These are phyloP conservation scores for Drosophila santomea DNA, from an alignment of 1,140 invertebrate genomes.

Conservation along the genomic window DNA sequence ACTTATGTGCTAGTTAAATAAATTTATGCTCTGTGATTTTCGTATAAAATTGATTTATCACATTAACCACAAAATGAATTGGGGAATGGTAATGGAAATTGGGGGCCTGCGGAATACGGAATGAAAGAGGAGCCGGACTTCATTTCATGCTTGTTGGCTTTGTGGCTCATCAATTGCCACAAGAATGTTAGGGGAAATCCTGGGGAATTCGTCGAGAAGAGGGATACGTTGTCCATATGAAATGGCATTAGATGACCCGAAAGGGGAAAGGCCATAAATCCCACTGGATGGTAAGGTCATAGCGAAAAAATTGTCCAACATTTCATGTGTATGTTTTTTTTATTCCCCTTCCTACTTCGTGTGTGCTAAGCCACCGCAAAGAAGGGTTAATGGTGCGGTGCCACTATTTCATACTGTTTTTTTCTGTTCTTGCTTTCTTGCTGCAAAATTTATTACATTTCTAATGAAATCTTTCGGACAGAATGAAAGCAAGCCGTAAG, in stretches of 20 bases:
- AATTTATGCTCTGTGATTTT: slow-evolving; percentile 83
- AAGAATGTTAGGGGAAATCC: slow-evolving; percentile 11
- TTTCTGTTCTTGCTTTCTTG: slow-evolving; percentile 8
- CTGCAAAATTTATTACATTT: slow-evolving; percentile 72
- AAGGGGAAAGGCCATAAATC: slow-evolving; percentile 67
- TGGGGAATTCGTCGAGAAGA: slow-evolving; percentile 21
- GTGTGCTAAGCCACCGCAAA: slow-evolving; percentile 69
- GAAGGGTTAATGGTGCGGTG: slow-evolving; percentile 77
- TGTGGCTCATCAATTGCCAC: slow-evolving; percentile 77
- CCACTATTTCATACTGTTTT: slow-evolving; percentile 3
- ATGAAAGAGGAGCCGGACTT: slow-evolving; percentile 54
- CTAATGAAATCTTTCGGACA: slow-evolving; percentile 64
- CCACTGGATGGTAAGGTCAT: slow-evolving; percentile 57
- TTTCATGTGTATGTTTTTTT: slow-evolving; percentile 32
- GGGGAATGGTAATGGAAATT: slow-evolving; percentile 38
- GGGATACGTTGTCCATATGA: slow-evolving; percentile 51
- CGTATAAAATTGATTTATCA: slow-evolving; percentile 83
- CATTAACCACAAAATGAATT: slow-evolving; percentile 74
- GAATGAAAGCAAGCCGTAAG: slow-evolving; percentile 58
- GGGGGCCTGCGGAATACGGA: not conserved
- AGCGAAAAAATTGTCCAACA: slow-evolving; percentile 45
- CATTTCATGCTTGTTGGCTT: slow-evolving; percentile 82
- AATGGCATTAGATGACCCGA: slow-evolving; percentile 74
- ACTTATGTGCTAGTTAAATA: slow-evolving; percentile 81
- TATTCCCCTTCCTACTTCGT: not conserved